A percentile compares a stretch with the other conserved stretches of the same genome.
phyloP scores from a whole-genome alignment of 2,888 invertebrate species.

The Dascillus cervinus region DNA sequence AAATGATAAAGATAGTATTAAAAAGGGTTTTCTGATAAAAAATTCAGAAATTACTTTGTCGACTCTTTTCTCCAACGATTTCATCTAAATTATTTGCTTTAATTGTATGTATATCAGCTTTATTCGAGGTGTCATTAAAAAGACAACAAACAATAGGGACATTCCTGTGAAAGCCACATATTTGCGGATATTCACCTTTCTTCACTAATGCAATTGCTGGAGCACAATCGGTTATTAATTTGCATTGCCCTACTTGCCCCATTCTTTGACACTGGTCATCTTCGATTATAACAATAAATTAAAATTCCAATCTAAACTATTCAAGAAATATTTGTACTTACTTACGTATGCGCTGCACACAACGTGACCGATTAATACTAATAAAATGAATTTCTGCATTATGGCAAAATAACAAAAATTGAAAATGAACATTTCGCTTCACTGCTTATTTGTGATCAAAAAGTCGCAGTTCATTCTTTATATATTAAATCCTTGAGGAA shows the following conservation, averaged over 20 bases:
- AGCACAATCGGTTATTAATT: constrained; percentile 21
- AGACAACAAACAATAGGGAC: constrained; percentile 27
- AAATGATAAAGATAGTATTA: too few species aligned
- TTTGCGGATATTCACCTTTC: constrained; percentile 19
- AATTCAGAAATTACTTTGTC: background rate
- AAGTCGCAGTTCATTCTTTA: too few species aligned
- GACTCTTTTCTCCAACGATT: background rate
- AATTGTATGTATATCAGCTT: background rate
- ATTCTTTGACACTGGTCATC: constrained; percentile 9
- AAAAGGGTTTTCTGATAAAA: too few species aligned
- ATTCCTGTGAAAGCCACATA: constrained; percentile 26
- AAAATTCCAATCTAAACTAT: background rate
- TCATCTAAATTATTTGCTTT: background rate
- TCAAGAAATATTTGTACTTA: background rate
- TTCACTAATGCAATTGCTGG: constrained; percentile 19
- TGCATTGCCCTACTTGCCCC: constrained; percentile 21
- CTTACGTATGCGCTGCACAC: too few species aligned
- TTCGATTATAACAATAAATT: constrained; percentile 3
- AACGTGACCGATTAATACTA: too few species aligned
- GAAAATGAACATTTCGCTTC: too few species aligned
- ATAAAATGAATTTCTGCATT: too few species aligned
- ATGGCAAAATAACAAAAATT: too few species aligned
- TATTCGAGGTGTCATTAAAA: background rate
- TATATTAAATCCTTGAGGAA: too few species aligned
- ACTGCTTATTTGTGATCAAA: too few species aligned